phyloP scores from a whole-genome alignment of 2,797 vertebrate species.

The Megaceryle alcyon region DNA sequence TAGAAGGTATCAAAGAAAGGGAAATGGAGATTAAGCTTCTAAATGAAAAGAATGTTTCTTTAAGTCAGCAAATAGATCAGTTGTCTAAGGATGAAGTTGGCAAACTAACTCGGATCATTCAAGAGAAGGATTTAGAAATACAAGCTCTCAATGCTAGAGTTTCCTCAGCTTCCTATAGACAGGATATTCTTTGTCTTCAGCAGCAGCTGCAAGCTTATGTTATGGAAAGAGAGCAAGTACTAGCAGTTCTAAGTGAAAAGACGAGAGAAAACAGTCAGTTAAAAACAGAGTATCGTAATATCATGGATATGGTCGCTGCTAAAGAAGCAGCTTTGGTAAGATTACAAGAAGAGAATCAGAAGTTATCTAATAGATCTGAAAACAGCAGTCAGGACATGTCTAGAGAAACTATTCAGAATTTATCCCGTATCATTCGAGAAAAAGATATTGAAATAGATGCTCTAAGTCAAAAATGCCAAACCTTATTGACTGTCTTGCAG shows the following conservation, averaged over 20 bases:
- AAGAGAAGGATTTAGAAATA: constrained; percentile 96
- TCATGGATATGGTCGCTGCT: constrained; percentile 92
- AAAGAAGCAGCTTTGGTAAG: constrained; percentile 92
- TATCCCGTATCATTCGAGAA: constrained; percentile 96
- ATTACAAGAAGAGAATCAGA: constrained; percentile 93
- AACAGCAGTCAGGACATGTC: constrained; percentile 95
- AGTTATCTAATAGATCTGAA: constrained; percentile 84
- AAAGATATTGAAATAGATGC: constrained; percentile 99
- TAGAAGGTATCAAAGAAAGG: constrained; percentile 95
- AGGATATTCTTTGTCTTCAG: constrained; percentile 90
- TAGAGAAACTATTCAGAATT: constrained; percentile 96
- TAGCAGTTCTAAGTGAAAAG: constrained; percentile 95
- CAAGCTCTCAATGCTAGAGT: constrained; percentile 90
- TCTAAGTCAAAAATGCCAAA: constrained; percentile 96
- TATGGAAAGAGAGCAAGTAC: constrained; percentile 90
- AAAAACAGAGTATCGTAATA: constrained; percentile 90
- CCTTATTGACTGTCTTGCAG: constrained; percentile 91
- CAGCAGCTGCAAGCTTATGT: constrained; percentile 93
- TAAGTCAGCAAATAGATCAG: constrained; percentile 91
- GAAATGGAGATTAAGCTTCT: constrained; percentile 93
- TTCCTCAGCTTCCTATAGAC: constrained; percentile 81
- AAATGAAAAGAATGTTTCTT: constrained; percentile 92
- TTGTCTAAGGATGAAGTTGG: constrained; percentile 92
- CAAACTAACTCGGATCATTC: constrained; percentile 91
- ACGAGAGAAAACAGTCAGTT: constrained; percentile 94